Percentiles rank a stretch among this genome's conserved stretches.
Evolutionary conservation across 2,888 invertebrate genomes (phyloP).

Genomic region (Synergus umbraculus): DNA sequence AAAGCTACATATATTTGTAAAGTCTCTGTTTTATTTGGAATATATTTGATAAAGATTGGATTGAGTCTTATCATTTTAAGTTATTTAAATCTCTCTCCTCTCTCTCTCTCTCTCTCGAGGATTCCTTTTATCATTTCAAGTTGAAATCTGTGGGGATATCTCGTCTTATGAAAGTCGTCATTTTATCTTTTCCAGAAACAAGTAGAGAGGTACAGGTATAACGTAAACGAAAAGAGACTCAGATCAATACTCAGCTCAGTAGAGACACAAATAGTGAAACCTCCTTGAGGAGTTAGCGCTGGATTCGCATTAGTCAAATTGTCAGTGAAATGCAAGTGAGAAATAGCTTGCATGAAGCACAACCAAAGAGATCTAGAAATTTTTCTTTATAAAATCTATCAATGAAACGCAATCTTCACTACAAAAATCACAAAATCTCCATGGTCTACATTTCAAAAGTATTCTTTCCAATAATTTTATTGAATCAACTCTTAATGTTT

Average conservation of each 20-base stretch:
- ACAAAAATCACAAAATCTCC: background rate
- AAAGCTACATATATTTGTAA: background rate
- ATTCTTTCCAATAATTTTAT: background rate
- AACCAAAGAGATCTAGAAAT: background rate
- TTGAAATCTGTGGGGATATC: conserved; percentile 21
- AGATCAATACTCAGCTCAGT: conserved; percentile 35
- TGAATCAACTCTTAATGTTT: background rate
- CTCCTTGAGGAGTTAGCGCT: conserved; percentile 24
- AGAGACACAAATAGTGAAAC: conserved; percentile 19
- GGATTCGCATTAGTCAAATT: conserved; percentile 34
- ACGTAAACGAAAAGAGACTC: conserved; percentile 35
- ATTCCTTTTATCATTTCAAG: conserved; percentile 28
- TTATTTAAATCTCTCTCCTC: background rate
- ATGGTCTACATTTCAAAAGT: too few relatives aligned
- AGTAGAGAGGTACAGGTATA: conserved; percentile 26
- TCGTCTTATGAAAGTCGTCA: conserved; percentile 15
- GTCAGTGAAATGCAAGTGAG: conserved; percentile 21
- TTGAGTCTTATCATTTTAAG: conserved; percentile 3
- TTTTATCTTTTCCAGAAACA: conserved; percentile 32
- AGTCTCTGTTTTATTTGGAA: background rate
- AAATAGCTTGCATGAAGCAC: conserved; percentile 1
- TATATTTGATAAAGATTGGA: background rate
- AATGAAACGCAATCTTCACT: background rate
- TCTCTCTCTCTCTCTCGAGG: background rate
- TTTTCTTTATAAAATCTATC: background rate